Conservation (phyloP, 2,888 invertebrate genomes). For the Ligdia adustata region DNA sequence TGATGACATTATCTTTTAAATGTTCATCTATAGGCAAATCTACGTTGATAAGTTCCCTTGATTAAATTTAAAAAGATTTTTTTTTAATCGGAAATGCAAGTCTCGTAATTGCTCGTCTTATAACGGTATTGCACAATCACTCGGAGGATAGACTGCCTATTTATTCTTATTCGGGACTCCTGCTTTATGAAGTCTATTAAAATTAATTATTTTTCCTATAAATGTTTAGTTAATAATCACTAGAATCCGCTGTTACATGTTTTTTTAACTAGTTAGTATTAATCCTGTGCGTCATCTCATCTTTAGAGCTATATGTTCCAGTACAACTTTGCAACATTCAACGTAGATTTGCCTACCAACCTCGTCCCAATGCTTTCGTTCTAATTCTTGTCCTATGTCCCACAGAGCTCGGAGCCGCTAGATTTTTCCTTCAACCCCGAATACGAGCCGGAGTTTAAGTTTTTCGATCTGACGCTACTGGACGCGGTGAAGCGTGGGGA, state of each 20-base stretch:
- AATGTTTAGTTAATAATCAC: too few relatives aligned
- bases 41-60: too few relatives aligned
- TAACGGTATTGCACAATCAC: constrained; percentile 4
- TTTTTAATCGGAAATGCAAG: too few relatives aligned
- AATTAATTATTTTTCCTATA: too few relatives aligned
- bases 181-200: too few relatives aligned
- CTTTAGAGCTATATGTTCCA: too few relatives aligned
- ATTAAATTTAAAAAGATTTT: too few relatives aligned
- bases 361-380: not conserved
- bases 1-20: constrained; percentile 5
- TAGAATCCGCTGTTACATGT: too few relatives aligned
- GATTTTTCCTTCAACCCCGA: constrained; percentile 98
- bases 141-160: too few relatives aligned
- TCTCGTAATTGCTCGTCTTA: not conserved
- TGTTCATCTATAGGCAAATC: constrained; percentile 39
- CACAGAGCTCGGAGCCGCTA: constrained; percentile 89
- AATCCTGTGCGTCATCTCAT: too few relatives aligned
- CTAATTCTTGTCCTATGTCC: constrained; percentile 2
- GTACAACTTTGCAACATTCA: constrained; percentile 17
- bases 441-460: constrained; percentile 96
- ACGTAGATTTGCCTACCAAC: constrained; percentile 34
- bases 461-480: constrained; percentile 94
- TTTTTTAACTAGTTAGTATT: too few relatives aligned
- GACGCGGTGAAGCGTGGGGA: constrained; percentile 92
- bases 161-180: too few relatives aligned